Evolutionary conservation across 2,888 invertebrate genomes (phyloP), one percentile per base, ranked within the genome.

Genomic region (Halictus quadricinctus): DNA sequence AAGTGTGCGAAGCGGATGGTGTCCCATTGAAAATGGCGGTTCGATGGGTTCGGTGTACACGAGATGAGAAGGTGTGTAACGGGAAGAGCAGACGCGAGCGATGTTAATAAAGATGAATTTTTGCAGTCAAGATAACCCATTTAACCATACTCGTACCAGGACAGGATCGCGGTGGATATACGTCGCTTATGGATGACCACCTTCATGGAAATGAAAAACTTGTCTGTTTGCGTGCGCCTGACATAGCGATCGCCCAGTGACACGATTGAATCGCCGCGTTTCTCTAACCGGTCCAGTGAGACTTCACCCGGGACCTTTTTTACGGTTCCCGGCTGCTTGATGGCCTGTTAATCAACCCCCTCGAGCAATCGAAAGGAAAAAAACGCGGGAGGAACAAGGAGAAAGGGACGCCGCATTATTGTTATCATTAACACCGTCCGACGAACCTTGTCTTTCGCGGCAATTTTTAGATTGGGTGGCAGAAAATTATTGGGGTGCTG

Each of bases 91-190:
- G 81, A 84, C 78, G 69, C 60, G 58, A 72, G 13, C 77, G 50
- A 78, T 72, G 72, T 64, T 87, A 72, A 86, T 88, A 88, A 89
- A 88, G 86, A 84, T 81, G 86, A 80, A 87, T 86, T 88, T 84
- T 87, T 87, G 84, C 76, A 77, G 75, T 50, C 75, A 13, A 15
- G 15, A 79, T 89, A 89, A 89, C 88, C 88, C 86, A 88, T 89
- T 88, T 89, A 72, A 75, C 86, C 86, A 87, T 86, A 85, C 72
- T 29, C 43, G 80, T 64, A 72, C 64, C 46, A 73, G 60, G 76
- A 76, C 66, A 66, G 76, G 72, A 75, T 78, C 48, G n/a, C 72
- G 50, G 58, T 48, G 7, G 76, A 76, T 80, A 73, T 29, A 64
- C 64, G 69, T 70, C 73, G 79, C 79, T 84, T 77, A 84, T 79